phyloP scores from a whole-genome alignment of 2,888 invertebrate species.

The Papilio gigon region DNA sequence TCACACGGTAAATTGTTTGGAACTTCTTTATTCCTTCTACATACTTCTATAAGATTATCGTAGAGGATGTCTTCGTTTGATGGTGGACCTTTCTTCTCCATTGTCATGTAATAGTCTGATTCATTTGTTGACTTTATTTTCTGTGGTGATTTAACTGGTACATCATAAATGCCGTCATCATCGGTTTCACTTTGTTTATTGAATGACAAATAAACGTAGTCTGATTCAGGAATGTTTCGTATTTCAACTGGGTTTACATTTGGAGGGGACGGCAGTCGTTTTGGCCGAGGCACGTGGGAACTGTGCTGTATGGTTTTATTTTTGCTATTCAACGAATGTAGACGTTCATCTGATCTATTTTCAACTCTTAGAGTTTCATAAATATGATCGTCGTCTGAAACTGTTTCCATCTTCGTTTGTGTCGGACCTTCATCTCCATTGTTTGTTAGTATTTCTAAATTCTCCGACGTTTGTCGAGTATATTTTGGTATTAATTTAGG shows the following conservation, averaged over 20 bases:
- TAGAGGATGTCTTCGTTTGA: conserved; percentile 66
- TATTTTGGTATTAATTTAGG: conserved; percentile 67
- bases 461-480: conserved; percentile 69
- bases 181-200: conserved; percentile 63
- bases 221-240: conserved; percentile 71
- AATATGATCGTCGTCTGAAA: conserved; percentile 80
- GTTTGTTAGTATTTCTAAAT: conserved; percentile 51
- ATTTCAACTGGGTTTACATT: conserved; percentile 50
- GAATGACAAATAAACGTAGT: conserved; percentile 78
- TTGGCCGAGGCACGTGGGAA: conserved; percentile 58
- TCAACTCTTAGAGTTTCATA: conserved; percentile 83
- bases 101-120: conserved; percentile 67
- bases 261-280: conserved; percentile 69
- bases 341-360: conserved; percentile 59
- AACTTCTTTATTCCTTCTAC: conserved; percentile 67
- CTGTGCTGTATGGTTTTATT: conserved; percentile 68
- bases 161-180: conserved; percentile 74
- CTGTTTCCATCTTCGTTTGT: conserved; percentile 56
- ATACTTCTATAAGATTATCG: conserved; percentile 71
- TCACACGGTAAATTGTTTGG: conserved; percentile 60
- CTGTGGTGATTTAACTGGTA: conserved; percentile 69
- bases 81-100: conserved; percentile 62
- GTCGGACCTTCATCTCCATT: conserved; percentile 48
- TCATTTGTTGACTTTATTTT: conserved; percentile 53
- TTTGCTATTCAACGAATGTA: conserved; percentile 61